Percentiles rank a stretch among this genome's conserved stretches.
Evolutionary conservation across 2,113 vertebrate species (phyloP).

Genomic region (Reinhardtius hippoglossoides): DNA sequence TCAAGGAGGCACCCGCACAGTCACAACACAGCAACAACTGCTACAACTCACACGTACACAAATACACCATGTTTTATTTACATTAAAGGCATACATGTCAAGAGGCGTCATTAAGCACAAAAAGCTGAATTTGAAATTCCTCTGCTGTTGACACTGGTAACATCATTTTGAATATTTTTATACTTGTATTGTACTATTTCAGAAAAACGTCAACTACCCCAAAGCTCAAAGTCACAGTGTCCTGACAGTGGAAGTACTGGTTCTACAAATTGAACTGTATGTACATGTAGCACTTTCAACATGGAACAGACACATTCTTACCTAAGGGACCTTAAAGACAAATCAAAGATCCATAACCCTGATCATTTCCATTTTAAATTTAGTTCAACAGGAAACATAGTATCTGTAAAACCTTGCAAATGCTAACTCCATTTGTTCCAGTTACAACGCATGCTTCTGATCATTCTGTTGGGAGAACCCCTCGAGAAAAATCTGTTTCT

Average conservation of each 20-base stretch:
- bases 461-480: neutral
- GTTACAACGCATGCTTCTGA: neutral
- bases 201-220: neutral
- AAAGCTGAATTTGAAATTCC: neutral
- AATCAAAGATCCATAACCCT: neutral
- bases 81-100: constrained; percentile 14
- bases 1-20: constrained; percentile 1
- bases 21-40: constrained; percentile 3
- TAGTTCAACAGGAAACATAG: neutral
- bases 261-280: neutral
- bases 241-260: neutral
- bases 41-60: constrained; percentile 6
- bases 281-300: neutral
- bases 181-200: neutral
- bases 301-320: neutral
- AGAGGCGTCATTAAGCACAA: constrained; percentile 15
- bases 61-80: neutral
- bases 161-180: neutral
- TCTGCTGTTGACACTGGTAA: neutral
- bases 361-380: neutral
- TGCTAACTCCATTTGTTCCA: neutral
- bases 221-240: constrained; percentile 13
- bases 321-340: neutral
- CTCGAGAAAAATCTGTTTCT: neutral
- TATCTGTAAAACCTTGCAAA: too few species aligned